phyloP scores from a whole-genome alignment of 2,797 vertebrate genomes.

The Euthynnus affinis region DNA sequence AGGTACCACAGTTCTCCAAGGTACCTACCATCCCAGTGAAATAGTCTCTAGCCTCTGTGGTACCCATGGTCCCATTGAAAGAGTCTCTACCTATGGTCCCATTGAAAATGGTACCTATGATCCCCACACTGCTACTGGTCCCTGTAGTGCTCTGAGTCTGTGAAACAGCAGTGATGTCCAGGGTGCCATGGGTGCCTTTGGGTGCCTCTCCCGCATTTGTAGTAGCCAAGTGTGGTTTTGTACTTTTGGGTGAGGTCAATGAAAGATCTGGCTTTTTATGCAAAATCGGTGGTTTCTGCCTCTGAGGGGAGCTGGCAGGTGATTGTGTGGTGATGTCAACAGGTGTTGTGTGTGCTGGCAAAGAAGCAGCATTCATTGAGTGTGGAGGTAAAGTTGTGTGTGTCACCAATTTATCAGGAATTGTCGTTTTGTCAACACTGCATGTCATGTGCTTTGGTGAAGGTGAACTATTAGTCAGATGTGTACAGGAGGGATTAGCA shows the following conservation, averaged over 20 bases:
- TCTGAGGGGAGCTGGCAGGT: slow-evolving; percentile 59
- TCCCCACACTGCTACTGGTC: not conserved
- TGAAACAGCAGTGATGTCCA: not conserved
- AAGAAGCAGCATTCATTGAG: not conserved
- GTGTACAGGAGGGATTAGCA: slow-evolving; percentile 14
- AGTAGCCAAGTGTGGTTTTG: slow-evolving; percentile 62
- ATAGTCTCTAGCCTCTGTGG: not conserved
- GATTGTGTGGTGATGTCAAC: slow-evolving; percentile 35
- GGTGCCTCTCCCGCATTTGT: slow-evolving; percentile 34
- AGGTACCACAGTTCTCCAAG: slow-evolving; percentile 2
- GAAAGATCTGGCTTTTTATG: slow-evolving; percentile 90
- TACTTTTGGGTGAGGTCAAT: slow-evolving; percentile 79
- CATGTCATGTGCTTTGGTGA: not conserved
- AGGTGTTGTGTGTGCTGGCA: not conserved
- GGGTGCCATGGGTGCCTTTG: not conserved
- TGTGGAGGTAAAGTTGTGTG: not conserved
- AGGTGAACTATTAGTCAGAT: too few relatives aligned
- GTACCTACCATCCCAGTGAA: not conserved
- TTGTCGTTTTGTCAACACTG: not conserved
- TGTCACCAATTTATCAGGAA: slow-evolving; percentile 32
- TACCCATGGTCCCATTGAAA: not conserved
- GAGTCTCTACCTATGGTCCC: not conserved
- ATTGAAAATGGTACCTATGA: too few relatives aligned
- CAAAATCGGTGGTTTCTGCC: slow-evolving; percentile 87
- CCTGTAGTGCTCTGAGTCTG: not conserved